Conservation (phyloP, 2,113 vertebrate genomes). For the Oryzias javanicus region DNA sequence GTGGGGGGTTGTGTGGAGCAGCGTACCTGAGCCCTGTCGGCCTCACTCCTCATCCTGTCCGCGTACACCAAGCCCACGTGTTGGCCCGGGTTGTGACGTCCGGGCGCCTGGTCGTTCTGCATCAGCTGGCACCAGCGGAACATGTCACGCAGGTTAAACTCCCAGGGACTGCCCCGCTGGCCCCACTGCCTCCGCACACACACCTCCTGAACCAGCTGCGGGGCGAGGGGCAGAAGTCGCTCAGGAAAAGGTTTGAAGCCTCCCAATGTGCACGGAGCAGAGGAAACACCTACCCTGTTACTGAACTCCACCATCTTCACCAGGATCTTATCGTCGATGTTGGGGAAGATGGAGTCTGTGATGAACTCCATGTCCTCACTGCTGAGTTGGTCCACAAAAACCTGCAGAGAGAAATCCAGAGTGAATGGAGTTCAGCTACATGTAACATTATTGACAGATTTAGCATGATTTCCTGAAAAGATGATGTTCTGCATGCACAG, state of each 20-base stretch:
- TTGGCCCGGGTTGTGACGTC: conserved; percentile 89
- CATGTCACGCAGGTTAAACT: conserved; percentile 96
- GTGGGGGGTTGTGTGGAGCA: background rate
- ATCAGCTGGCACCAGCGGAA: conserved; percentile 99
- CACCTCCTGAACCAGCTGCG: conserved; percentile 87
- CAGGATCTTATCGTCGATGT: conserved; percentile 82
- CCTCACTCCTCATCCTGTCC: conserved; percentile 89
- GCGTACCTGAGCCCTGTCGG: conserved; percentile 86
- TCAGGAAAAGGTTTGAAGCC: background rate
- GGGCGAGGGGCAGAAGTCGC: background rate
- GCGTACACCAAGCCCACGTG: conserved; percentile 91
- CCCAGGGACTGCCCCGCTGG: conserved; percentile 95
- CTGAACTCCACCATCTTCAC: conserved; percentile 96
- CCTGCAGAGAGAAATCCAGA: conserved; percentile 67
- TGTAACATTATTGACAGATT: too few species aligned
- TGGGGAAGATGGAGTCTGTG: conserved; percentile 85
- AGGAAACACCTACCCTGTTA: conserved; percentile 79
- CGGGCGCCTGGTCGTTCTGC: conserved; percentile 90
- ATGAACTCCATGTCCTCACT: conserved; percentile 94
- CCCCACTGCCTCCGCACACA: conserved; percentile 88
- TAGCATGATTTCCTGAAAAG: too few species aligned
- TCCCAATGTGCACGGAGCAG: too few species aligned
- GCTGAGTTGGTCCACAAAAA: conserved; percentile 92
- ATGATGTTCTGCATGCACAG: too few species aligned
- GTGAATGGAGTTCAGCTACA: background rate